A percentile compares a stretch with the other conserved stretches of the same genome.
These are phyloP conservation scores for Myotis myotis DNA, from an alignment of 2,797 vertebrate genomes.

Conservation along the genomic window DNA sequence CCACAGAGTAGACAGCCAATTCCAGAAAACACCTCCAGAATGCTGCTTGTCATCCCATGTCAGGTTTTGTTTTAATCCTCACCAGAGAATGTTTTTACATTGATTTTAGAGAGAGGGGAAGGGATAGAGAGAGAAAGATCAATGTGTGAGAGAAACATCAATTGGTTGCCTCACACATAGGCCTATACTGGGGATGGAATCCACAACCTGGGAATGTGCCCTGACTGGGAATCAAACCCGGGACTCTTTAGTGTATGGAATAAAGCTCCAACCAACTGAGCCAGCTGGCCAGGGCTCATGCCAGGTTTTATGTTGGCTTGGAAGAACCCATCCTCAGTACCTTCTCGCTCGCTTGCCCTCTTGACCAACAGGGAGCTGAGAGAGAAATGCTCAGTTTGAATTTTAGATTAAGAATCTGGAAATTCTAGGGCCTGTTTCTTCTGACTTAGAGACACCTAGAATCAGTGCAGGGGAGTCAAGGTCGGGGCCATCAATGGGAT, in stretches of 20 bases:
- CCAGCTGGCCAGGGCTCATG: not conserved
- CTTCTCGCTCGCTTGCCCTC: not conserved
- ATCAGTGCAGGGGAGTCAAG: not conserved
- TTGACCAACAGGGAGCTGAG: not conserved
- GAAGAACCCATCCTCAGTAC: not conserved
- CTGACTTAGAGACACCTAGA: not conserved
- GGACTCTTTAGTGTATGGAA: not conserved
- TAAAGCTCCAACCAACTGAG: not conserved
- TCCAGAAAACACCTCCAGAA: not conserved
- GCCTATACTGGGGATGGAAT: not conserved
- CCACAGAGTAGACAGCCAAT: not conserved
- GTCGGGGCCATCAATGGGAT: fast-evolving
- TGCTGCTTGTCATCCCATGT: not conserved
- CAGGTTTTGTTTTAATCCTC: not conserved
- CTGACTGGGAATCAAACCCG: not conserved
- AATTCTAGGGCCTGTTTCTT: not conserved
- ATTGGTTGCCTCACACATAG: not conserved
- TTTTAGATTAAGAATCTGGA: not conserved
- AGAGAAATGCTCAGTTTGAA: not conserved
- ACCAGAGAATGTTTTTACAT: not conserved
- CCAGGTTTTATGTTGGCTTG: not conserved
- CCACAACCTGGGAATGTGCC: not conserved
- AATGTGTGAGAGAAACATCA: not conserved
- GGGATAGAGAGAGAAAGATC: not conserved
- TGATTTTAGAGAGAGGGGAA: not conserved